A percentile compares a stretch with the other conserved stretches of the same genome.
Evolutionary conservation across 2,113 vertebrate genomes (phyloP).

Genomic region (Gambusia affinis): DNA sequence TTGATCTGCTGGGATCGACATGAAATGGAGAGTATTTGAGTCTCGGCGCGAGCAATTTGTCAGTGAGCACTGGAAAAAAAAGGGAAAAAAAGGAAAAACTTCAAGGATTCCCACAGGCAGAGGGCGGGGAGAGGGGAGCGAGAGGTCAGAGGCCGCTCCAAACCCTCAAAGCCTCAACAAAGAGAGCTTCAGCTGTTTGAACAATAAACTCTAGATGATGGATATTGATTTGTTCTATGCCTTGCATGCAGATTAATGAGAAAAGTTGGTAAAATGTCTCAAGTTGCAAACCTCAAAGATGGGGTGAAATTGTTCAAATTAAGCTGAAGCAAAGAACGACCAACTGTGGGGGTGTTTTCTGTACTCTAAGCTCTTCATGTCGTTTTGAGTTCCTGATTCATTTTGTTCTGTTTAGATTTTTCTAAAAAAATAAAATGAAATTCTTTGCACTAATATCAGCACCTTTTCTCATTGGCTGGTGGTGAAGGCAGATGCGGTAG

Average conservation of each 20-base stretch:
- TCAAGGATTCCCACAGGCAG: constrained; percentile 7
- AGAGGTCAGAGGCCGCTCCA: not conserved
- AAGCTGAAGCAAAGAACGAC: not conserved
- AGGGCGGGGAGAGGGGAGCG: not conserved
- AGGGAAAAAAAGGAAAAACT: constrained; percentile 1
- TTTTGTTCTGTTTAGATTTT: too few species aligned
- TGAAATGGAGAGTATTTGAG: constrained; percentile 33
- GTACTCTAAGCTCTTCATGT: too few species aligned
- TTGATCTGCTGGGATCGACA: constrained; percentile 28
- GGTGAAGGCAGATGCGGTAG: too few species aligned
- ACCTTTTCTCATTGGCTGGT: too few species aligned
- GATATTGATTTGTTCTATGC: not conserved
- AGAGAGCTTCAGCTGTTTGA: not conserved
- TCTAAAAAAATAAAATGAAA: too few species aligned
- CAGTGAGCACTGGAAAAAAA: not conserved
- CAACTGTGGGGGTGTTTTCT: too few species aligned
- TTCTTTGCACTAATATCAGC: too few species aligned
- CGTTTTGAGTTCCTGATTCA: too few species aligned
- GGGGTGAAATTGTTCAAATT: not conserved
- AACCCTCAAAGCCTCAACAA: not conserved
- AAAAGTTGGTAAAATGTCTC: not conserved
- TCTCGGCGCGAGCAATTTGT: constrained; percentile 6
- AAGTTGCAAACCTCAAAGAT: not conserved
- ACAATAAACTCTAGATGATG: not conserved
- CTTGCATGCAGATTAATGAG: not conserved